Base-by-base conservation (phyloP, 2,113 vertebrate genomes). In the Galemys pyrenaicus region DNA sequence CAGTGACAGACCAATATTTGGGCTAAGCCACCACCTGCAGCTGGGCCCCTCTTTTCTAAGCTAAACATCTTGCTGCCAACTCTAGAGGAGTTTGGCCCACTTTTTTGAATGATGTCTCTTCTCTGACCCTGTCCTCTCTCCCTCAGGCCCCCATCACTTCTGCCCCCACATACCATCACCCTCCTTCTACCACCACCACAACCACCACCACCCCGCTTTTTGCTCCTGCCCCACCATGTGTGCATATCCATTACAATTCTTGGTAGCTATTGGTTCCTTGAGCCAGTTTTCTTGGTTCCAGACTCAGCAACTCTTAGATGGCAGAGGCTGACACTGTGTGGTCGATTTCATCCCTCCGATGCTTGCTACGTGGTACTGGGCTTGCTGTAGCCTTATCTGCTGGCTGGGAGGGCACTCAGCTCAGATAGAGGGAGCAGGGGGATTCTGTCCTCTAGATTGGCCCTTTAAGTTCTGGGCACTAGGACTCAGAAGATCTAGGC, bases 11-110 rank as follows among this genome's bases (percentile, higher is more conserved):
- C 10, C 49, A 91, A 65, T 56, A 68, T 44, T 78, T 28, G 77
- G 19, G 5, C 60, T 58, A 71, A 88, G 64, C 62, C 54, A 87
- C 68, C 71, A 85, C 87, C 77, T 90, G 62, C 60, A 94, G 46
- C 39, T 92, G 87, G 85, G 65, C 74, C 39, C 87, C 19, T 15
- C 37, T 44, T 90, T 56, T 87, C 85, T 37, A 39, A 35, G 41
- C 46, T 41, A 65, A 82, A 78, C 62, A 77, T 46, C 81, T 94
- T 87, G 84, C 39, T 70, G 87, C 75, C 56, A 83, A 54, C 58
- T 96, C 80, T 28, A 37, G 73, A 85, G 60, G n/a, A 35, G n/a
- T 9, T 74, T 46, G 4, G 28, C 74, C 84, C 41, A 78, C 39
- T 73, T 41, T 81, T 85, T 67, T 28, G 84, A 89, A 89, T 68